Conservation (phyloP, 2,797 vertebrate species). For the Galago senegalensis region DNA sequence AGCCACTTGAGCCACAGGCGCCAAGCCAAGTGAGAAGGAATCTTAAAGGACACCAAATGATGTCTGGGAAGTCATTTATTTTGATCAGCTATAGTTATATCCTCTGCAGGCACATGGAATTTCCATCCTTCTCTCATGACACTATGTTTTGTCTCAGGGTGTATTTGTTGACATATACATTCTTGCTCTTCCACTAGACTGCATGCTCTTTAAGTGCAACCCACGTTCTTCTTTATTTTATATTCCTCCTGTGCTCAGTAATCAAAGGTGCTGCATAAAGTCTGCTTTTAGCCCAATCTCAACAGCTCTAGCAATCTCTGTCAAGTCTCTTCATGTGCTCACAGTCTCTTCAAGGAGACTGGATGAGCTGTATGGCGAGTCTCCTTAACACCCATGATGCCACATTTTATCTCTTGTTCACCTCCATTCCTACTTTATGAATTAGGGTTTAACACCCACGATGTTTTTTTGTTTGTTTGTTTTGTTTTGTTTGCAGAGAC, state of each 20-base stretch:
- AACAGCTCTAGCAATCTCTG: background rate
- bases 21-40: background rate
- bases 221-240: background rate
- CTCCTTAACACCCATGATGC: background rate
- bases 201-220: background rate
- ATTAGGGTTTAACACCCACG: background rate
- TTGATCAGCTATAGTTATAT: background rate
- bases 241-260: background rate
- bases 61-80: background rate
- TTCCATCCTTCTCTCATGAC: background rate
- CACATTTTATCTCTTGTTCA: background rate
- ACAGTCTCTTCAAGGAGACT: too few species aligned
- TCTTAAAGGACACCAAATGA: background rate
- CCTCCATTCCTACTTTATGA: background rate
- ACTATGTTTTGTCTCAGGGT: background rate
- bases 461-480: too few species aligned
- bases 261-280: background rate
- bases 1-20: too few species aligned
- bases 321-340: background rate
- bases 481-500: too few species aligned
- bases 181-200: background rate
- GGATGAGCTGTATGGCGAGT: background rate
- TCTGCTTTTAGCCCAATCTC: background rate
- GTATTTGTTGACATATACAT: background rate
- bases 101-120: background rate